Percentiles rank a stretch among this genome's conserved stretches.
These are phyloP conservation scores for Zaprionus obscuricornis DNA, from an alignment of 2,888 invertebrate species.

Conservation along the genomic window DNA sequence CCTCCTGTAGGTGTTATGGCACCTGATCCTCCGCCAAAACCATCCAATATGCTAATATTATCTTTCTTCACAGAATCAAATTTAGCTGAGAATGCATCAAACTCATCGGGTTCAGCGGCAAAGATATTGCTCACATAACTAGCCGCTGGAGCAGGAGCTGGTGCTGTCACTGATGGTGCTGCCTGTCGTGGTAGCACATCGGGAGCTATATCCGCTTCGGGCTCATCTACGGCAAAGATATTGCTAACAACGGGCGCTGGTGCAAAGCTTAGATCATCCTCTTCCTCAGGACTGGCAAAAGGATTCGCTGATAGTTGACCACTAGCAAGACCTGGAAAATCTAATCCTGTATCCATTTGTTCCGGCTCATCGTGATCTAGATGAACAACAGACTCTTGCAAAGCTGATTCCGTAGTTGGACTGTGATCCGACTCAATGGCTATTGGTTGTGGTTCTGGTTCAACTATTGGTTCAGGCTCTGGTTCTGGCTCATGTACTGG, in stretches of 20 bases:
- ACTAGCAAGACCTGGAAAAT: conserved; percentile 78
- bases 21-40: conserved; percentile 81
- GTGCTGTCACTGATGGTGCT: conserved; percentile 20
- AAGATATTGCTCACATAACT: conserved; percentile 76
- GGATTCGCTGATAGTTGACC: conserved; percentile 84
- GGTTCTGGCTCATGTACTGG: conserved; percentile 28
- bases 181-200: conserved; percentile 50
- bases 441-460: conserved; percentile 21
- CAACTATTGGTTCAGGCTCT: conserved; percentile 40
- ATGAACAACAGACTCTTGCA: conserved; percentile 62
- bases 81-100: conserved; percentile 95
- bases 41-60: conserved; percentile 81
- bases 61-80: conserved; percentile 88
- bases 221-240: conserved; percentile 70
- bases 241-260: conserved; percentile 65
- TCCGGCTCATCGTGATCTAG: conserved; percentile 70
- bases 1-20: conserved; percentile 80
- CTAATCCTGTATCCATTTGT: conserved; percentile 82
- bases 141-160: conserved; percentile 67
- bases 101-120: conserved; percentile 86
- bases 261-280: conserved; percentile 69
- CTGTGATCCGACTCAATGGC: conserved; percentile 73
- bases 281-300: conserved; percentile 83
- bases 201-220: conserved; percentile 48
- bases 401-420: conserved; percentile 76